Percentiles rank a stretch among this genome's conserved stretches.
These are phyloP conservation scores for Lasioglossum morio DNA, from an alignment of 2,888 invertebrate species.

Conservation along the genomic window DNA sequence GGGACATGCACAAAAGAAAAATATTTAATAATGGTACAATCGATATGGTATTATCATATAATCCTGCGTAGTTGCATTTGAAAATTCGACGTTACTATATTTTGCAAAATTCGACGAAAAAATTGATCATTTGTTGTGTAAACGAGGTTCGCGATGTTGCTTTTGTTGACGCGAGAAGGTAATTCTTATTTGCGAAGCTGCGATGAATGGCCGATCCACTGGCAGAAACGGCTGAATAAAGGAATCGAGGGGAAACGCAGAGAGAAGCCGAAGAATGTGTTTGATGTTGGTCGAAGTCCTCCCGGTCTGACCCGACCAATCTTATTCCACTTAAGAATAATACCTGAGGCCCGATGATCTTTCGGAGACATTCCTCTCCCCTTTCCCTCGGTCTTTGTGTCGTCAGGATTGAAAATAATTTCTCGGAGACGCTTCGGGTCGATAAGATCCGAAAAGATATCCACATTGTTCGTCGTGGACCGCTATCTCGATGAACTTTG, in stretches of 20 bases:
- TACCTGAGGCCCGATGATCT: conserved; percentile 12
- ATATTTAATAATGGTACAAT: too few relatives aligned
- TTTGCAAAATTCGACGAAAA: background rate
- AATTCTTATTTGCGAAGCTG: background rate
- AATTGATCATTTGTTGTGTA: background rate
- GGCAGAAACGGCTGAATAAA: background rate
- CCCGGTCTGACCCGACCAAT: background rate
- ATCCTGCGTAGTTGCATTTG: too few relatives aligned
- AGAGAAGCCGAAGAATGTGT: background rate
- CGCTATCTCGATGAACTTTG: background rate
- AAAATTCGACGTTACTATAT: too few relatives aligned
- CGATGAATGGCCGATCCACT: background rate
- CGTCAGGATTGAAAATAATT: background rate
- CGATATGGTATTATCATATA: too few relatives aligned
- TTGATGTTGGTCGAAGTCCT: background rate
- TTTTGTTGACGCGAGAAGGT: background rate
- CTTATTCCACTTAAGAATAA: conserved; percentile 10
- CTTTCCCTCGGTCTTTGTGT: background rate
- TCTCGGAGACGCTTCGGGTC: background rate
- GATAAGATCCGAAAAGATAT: conserved; percentile 7
- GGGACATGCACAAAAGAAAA: too few relatives aligned
- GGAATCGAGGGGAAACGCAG: background rate
- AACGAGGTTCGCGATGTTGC: background rate
- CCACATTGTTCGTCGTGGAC: background rate
- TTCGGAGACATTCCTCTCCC: background rate